Conservation (phyloP, 2,113 vertebrate genomes). For the Steatornis caripensis region DNA sequence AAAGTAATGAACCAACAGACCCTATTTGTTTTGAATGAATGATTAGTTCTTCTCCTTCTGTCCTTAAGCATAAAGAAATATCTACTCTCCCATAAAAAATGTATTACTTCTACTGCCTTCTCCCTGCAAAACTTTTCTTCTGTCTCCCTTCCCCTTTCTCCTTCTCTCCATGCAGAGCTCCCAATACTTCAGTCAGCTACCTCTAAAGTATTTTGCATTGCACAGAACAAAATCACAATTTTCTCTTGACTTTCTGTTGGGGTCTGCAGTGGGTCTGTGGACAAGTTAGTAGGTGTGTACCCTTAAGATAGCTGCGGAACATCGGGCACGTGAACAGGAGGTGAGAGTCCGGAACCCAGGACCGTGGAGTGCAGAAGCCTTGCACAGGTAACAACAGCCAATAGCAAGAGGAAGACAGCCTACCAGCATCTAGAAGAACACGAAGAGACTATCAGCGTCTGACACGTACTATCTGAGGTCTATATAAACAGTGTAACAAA, state of each 20-base stretch:
- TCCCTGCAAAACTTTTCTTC: neutral
- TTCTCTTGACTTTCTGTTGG: constrained; percentile 29
- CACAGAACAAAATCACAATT: constrained; percentile 15
- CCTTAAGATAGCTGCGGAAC: too few relatives aligned
- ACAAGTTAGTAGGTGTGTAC: too few relatives aligned
- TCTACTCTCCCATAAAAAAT: neutral
- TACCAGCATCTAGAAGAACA: too few relatives aligned
- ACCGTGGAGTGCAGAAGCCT: too few relatives aligned
- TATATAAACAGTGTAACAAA: too few relatives aligned
- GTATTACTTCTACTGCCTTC: neutral
- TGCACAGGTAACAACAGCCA: too few relatives aligned
- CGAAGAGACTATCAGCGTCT: too few relatives aligned
- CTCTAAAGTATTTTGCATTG: neutral
- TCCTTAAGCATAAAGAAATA: neutral
- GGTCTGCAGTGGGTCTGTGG: too few relatives aligned
- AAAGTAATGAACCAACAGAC: neutral
- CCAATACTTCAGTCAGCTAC: neutral
- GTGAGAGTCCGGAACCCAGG: too few relatives aligned
- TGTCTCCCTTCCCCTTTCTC: neutral
- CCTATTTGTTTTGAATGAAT: neutral
- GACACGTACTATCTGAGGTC: too few relatives aligned
- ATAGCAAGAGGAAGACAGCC: too few relatives aligned
- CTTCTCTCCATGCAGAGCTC: neutral
- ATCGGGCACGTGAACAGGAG: too few relatives aligned
- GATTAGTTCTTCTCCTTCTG: neutral